Conservation (phyloP, 2,888 invertebrate genomes). For the Epistrophella euchroma region DNA sequence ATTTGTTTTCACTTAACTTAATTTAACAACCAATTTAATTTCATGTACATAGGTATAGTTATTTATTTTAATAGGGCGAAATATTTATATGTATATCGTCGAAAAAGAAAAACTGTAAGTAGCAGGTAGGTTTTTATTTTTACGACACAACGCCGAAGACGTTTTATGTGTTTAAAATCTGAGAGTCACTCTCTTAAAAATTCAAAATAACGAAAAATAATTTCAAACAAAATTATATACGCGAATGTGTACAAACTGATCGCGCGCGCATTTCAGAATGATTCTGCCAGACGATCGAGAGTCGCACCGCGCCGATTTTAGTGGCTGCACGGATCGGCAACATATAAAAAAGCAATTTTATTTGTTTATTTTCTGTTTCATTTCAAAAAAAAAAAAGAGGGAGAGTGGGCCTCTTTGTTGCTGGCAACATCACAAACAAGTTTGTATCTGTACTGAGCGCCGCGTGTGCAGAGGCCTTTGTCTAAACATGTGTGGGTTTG, state of each 20-base stretch:
- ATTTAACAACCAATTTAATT: not conserved
- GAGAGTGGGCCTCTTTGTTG: slow-evolving; percentile 57
- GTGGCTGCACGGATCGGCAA: slow-evolving; percentile 11
- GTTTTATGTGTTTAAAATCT: not conserved
- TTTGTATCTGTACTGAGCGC: slow-evolving; percentile 40
- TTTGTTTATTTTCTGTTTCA: slow-evolving; percentile 47
- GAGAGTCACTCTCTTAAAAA: slow-evolving; percentile 20
- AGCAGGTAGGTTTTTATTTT: not conserved
- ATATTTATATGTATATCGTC: not conserved
- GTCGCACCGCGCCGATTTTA: slow-evolving; percentile 70
- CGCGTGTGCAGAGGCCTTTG: not conserved
- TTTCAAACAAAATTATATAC: slow-evolving; percentile 29
- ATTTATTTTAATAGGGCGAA: not conserved
- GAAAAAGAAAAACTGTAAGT: not conserved
- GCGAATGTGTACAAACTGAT: slow-evolving; percentile 79
- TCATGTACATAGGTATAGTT: not conserved
- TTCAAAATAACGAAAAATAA: slow-evolving; percentile 16
- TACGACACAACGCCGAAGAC: not conserved
- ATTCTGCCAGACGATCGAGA: slow-evolving; percentile 80
- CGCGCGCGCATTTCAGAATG: slow-evolving; percentile 84
- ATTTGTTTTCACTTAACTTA: slow-evolving; percentile 3
- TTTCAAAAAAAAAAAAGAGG: not conserved
- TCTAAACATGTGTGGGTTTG: not conserved
- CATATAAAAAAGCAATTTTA: slow-evolving; percentile 13
- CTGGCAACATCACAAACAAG: slow-evolving; percentile 65